Percentiles rank a stretch among this genome's conserved stretches.
phyloP scores from a whole-genome alignment of 2,113 vertebrate genomes.

The Callithrix jacchus region DNA sequence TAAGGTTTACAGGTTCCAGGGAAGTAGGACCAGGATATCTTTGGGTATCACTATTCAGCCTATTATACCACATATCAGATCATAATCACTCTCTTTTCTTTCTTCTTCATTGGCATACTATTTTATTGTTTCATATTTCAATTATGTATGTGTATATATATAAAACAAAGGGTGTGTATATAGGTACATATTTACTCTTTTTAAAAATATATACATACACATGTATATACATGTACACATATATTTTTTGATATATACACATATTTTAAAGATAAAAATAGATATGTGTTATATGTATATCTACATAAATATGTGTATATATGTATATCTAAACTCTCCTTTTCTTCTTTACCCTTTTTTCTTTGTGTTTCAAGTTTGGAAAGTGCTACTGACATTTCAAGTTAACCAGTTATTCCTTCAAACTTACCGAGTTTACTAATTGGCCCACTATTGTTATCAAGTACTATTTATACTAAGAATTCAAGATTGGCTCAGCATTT shows the following conservation, averaged over 20 bases:
- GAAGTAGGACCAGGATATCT: background rate
- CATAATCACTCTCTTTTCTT: background rate
- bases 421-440: background rate
- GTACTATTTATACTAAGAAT: background rate
- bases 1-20: background rate
- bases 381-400: background rate
- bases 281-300: too few relatives aligned
- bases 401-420: background rate
- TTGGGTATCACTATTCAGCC: background rate
- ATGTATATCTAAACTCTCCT: background rate
- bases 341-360: background rate
- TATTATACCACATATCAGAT: background rate
- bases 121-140: background rate
- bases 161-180: background rate
- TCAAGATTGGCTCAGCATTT: background rate
- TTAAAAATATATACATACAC: too few relatives aligned
- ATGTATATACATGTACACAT: too few relatives aligned
- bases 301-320: too few relatives aligned
- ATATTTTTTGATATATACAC: too few relatives aligned
- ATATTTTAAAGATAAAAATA: too few relatives aligned
- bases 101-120: too few relatives aligned
- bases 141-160: background rate
- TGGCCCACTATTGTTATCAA: background rate
- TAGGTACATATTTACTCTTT: too few relatives aligned
- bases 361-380: background rate